Evolutionary conservation across 2,113 vertebrate genomes (phyloP).

Genomic region (Psilopsiagon aymara): DNA sequence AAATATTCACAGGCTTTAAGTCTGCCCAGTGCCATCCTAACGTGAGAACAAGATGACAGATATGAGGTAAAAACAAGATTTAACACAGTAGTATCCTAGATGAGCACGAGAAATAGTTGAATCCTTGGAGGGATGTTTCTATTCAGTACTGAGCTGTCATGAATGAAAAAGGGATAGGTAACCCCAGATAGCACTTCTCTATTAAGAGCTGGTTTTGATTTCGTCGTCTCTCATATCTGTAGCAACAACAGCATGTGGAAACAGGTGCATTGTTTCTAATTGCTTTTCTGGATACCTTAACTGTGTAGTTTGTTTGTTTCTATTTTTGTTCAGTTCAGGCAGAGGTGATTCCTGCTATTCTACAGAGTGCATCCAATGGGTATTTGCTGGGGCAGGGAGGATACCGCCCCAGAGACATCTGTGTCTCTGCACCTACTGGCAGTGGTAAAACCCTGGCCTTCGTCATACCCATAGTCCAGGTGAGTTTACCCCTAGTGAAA

Average conservation of each 20-base stretch:
- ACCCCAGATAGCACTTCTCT: background rate
- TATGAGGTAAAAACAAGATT: background rate
- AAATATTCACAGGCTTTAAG: background rate
- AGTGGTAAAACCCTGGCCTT: slow-evolving; percentile 95
- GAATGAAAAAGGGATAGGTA: background rate
- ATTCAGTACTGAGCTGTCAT: background rate
- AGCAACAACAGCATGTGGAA: background rate
- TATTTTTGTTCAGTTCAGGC: slow-evolving; percentile 82
- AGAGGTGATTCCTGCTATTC: slow-evolving; percentile 89
- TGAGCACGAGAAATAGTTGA: background rate
- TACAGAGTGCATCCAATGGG: slow-evolving; percentile 79
- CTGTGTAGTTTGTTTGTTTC: background rate
- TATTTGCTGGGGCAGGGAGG: slow-evolving; percentile 85
- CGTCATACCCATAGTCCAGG: slow-evolving; percentile 92
- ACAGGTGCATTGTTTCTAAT: background rate
- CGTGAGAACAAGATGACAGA: background rate
- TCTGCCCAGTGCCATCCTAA: background rate
- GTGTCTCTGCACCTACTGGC: slow-evolving; percentile 94
- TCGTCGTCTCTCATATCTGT: background rate
- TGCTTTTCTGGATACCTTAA: background rate
- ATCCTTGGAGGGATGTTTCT: background rate
- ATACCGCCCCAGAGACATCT: slow-evolving; percentile 88
- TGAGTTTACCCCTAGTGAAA: slow-evolving; percentile 9
- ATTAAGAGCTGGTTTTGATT: background rate
- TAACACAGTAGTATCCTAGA: background rate